Evolutionary conservation across 64 coral and sea anemone genomes (phyloP), one percentile per base, ranked within the genome.

Genomic region (Orbicella faveolata): DNA sequence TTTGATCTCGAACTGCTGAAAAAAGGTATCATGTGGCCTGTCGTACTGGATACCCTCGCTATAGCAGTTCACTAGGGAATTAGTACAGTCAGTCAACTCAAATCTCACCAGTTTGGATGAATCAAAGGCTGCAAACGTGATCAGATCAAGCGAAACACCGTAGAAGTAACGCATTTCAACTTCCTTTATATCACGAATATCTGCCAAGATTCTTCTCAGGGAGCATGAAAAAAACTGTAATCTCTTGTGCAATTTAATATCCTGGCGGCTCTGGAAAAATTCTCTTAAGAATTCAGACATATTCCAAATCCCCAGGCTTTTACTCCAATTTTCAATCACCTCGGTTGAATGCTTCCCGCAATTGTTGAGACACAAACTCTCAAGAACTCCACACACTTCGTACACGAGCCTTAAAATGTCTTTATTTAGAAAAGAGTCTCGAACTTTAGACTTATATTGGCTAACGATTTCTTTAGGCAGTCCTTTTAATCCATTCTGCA

Each of bases 31-130:
- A 6, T 15, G 36, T 7, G 26, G 16, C 14, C 17, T 39, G 14
- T 75, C 74, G 16, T 75, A 75, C 35, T 36, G 16, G 14, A 75
- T 8, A 1, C 2, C 15, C 3, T 41, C 74, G 26, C 74, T 35
- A 8, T 16, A 17, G 35, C 13, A 75, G 13, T 34, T 75, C 18
- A 75, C 8, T 9, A 35, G 10, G 19, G 16, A 12, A 75, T 41
- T 75, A 18, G 6, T 1, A 7, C 34, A 75, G 14, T 39, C 13
- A 75, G 8, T 44, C 34, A 75, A 3, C 39, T 75, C 74, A 75
- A 44, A 75, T 75, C 35, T 75, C 74, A 75, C 74, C 74, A 75
- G 74, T 41, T 75, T 75, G n/a, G 34, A 39, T 6, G 74, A 35
- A 41, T 75, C 74, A 75, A 75, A 75, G 1, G 33, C 39, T 4